phyloP scores from a whole-genome alignment of 2,113 vertebrate species.

The Brienomyrus longianalis region DNA sequence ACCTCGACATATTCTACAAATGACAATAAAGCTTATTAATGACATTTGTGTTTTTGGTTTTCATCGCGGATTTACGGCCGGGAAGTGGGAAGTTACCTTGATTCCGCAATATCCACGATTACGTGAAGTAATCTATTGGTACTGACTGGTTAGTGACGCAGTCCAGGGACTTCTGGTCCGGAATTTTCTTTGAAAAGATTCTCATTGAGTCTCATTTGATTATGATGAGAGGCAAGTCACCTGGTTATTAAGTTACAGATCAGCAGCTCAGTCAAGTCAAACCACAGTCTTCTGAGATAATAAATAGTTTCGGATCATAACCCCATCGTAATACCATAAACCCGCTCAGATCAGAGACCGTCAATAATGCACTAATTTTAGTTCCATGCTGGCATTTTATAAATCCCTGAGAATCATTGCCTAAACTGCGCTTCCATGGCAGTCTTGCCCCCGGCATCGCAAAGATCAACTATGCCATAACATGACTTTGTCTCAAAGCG shows the following conservation, averaged over 20 bases:
- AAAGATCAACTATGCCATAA: background rate
- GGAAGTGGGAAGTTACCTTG: background rate
- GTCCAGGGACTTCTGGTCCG: background rate
- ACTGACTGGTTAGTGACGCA: background rate
- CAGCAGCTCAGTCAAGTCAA: background rate
- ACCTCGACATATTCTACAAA: constrained; percentile 8
- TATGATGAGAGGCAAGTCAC: background rate
- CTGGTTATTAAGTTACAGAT: background rate
- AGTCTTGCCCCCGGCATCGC: background rate
- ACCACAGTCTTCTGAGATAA: background rate
- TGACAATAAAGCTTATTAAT: constrained; percentile 22
- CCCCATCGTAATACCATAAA: background rate
- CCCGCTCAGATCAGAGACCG: background rate
- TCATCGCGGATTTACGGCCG: background rate
- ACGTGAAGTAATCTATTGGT: background rate
- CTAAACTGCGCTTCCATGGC: background rate
- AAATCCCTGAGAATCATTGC: background rate
- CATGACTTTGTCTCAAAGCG: background rate
- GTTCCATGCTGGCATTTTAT: background rate
- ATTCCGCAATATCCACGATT: background rate
- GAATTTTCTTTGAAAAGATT: background rate
- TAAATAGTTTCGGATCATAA: background rate
- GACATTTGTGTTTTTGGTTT: background rate
- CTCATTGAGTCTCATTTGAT: background rate
- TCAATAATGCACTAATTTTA: background rate